Percentiles rank a stretch among this genome's conserved stretches.
These are phyloP conservation scores for Mesorhabditis spiculigera DNA, from an alignment of 2,888 invertebrate genomes.

Conservation along the genomic window DNA sequence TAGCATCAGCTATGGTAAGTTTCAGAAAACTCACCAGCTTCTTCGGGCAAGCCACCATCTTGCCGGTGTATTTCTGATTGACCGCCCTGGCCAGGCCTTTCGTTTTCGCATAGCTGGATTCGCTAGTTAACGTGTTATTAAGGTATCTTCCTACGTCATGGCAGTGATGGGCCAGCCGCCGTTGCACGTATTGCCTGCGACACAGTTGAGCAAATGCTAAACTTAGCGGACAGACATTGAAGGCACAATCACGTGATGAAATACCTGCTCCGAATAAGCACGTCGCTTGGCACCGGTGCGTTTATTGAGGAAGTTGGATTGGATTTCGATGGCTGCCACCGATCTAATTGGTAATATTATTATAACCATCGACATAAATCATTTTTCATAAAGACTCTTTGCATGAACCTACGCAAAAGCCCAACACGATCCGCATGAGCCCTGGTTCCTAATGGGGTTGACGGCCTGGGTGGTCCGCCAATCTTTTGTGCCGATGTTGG, in stretches of 20 bases:
- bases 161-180: background rate
- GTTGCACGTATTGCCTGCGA: background rate
- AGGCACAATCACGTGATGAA: background rate
- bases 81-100: background rate
- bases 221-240: background rate
- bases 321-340: background rate
- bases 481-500: too few species aligned
- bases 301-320: background rate
- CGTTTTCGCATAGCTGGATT: background rate
- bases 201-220: background rate
- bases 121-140: background rate
- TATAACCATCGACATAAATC: too few species aligned
- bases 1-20: too few species aligned
- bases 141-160: background rate
- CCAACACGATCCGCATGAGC: too few species aligned
- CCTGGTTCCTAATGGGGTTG: too few species aligned
- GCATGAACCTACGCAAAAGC: too few species aligned
- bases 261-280: background rate
- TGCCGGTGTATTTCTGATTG: conserved; percentile 1
- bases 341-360: background rate
- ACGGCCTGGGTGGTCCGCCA: too few species aligned
- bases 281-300: background rate
- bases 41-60: background rate
- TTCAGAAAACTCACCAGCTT: background rate
- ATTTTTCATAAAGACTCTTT: too few species aligned